A percentile compares a stretch with the other conserved stretches of the same genome.
These are phyloP conservation scores for Okamejei kenojei DNA, from an alignment of 2,797 vertebrate genomes.

Conservation along the genomic window DNA sequence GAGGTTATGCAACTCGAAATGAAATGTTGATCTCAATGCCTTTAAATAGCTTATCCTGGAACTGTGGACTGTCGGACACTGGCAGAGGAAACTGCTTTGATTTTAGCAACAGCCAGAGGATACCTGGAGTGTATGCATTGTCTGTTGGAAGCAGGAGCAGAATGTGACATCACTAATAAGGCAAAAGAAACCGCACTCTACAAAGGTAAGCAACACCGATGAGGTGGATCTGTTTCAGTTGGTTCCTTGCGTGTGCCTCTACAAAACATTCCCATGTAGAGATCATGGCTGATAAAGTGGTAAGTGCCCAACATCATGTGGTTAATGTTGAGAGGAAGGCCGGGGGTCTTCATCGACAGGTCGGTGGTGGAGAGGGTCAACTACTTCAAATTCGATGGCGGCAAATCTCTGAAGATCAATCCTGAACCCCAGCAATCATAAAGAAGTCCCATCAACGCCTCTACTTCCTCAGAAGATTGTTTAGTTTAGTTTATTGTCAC, in stretches of 20 bases:
- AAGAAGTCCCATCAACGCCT: too few relatives aligned
- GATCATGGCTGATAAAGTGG: too few relatives aligned
- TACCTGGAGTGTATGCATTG: constrained; percentile 71
- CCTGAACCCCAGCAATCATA: too few relatives aligned
- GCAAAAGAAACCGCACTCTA: constrained; percentile 86
- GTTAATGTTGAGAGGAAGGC: too few relatives aligned
- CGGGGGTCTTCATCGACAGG: too few relatives aligned
- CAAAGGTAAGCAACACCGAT: constrained; percentile 68
- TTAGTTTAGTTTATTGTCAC: too few relatives aligned
- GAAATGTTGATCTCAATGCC: background rate
- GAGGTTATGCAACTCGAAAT: background rate
- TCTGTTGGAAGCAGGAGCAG: constrained; percentile 79
- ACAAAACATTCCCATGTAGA: background rate
- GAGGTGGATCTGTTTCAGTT: background rate
- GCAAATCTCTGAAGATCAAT: too few relatives aligned
- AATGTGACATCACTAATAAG: constrained; percentile 88
- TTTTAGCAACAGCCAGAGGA: constrained; percentile 71
- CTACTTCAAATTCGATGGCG: too few relatives aligned
- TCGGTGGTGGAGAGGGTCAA: too few relatives aligned
- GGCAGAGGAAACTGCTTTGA: constrained; percentile 81
- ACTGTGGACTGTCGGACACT: constrained; percentile 86
- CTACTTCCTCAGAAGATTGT: too few relatives aligned
- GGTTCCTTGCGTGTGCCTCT: background rate
- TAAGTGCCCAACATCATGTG: background rate
- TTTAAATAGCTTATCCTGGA: constrained; percentile 65